These are phyloP conservation scores for Timandra comae DNA, from an alignment of 2,888 invertebrate genomes.

Conservation along the genomic window DNA sequence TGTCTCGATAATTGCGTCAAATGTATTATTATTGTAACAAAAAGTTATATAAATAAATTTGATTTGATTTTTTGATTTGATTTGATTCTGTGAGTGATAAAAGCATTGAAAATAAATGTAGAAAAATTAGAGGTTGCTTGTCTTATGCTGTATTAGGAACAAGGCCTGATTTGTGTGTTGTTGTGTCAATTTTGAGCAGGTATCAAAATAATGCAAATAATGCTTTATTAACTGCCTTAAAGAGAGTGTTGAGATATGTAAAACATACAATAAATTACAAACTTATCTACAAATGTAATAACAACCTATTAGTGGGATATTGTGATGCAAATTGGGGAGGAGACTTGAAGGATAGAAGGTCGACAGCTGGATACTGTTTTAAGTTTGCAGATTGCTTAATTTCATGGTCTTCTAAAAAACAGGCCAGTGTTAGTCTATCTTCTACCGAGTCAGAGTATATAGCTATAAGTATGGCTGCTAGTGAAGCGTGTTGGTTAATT, in stretches of 20 bases:
- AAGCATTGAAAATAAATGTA: conserved; percentile 2
- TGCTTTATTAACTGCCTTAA: conserved; percentile 15
- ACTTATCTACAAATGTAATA: not conserved
- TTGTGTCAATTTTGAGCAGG: conserved; percentile 7
- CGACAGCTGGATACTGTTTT: conserved; percentile 5
- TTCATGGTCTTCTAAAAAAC: not conserved
- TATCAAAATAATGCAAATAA: conserved; percentile 6
- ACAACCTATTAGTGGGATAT: not conserved
- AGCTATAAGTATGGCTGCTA: no score
- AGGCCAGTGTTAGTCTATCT: no score
- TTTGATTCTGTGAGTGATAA: not conserved
- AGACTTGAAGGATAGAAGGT: not conserved
- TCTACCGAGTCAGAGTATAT: no score
- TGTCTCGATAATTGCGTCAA: no score
- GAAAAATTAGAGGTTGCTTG: conserved; percentile 9
- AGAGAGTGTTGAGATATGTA: conserved; percentile 4
- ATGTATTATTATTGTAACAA: no score
- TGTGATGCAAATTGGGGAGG: conserved; percentile 10
- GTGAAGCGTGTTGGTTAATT: no score
- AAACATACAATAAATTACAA: no score
- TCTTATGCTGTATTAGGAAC: conserved; percentile 12
- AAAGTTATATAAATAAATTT: no score
- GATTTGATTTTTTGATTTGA: no score
- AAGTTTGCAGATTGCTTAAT: not conserved
- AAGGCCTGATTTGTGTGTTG: conserved; percentile 7